Percentiles rank a stretch among this genome's conserved stretches.
phyloP scores from a whole-genome alignment of 2,113 vertebrate species.

The Platichthys flesus region DNA sequence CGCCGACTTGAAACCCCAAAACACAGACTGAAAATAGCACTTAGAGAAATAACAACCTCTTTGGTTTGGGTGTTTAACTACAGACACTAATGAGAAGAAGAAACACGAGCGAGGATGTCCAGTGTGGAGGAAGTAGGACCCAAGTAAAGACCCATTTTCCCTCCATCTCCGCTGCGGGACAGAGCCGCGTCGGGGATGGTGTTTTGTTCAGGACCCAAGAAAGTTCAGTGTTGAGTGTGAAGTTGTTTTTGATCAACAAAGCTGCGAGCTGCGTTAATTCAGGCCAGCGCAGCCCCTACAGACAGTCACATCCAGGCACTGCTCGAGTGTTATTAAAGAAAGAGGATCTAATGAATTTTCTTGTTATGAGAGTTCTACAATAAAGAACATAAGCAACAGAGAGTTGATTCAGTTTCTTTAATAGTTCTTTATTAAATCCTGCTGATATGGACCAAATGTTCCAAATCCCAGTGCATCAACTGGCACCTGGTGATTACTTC shows the following conservation, averaged over 20 bases:
- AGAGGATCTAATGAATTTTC: background rate
- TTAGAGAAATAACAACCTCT: background rate
- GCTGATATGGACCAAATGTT: background rate
- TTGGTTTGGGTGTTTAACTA: too few species aligned
- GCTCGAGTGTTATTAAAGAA: background rate
- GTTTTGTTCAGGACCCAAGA: background rate
- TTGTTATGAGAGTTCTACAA: background rate
- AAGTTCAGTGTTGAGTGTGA: too few species aligned
- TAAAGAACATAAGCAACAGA: background rate
- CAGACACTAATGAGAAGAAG: too few species aligned
- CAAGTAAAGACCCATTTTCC: too few species aligned
- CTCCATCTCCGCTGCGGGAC: background rate
- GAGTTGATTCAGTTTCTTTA: background rate
- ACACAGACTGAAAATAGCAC: background rate
- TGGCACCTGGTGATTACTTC: background rate
- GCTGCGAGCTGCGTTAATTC: background rate
- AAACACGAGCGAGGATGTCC: too few species aligned
- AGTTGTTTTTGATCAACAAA: background rate
- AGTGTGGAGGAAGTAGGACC: too few species aligned
- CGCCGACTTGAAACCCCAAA: background rate
- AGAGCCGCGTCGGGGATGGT: background rate
- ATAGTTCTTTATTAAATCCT: background rate
- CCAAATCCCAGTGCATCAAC: too few species aligned
- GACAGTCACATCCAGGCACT: background rate
- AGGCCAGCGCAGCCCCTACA: background rate